These are phyloP conservation scores for Parasteatoda lunata DNA, from an alignment of 2,888 invertebrate genomes.

Conservation along the genomic window DNA sequence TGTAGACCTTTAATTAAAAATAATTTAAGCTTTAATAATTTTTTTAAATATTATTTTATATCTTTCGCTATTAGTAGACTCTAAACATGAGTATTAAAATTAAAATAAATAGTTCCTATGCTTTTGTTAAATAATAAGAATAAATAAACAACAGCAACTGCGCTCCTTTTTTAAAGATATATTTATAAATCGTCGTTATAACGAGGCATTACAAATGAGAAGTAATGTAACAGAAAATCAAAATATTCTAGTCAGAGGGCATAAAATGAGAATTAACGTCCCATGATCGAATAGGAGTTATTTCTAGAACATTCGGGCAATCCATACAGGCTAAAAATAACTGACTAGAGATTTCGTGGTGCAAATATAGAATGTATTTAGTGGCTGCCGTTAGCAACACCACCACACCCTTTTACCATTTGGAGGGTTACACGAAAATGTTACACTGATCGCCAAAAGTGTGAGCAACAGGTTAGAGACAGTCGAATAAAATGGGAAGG, in stretches of 20 bases:
- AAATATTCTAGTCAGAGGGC: neutral
- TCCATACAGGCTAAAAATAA: slow-evolving; percentile 40
- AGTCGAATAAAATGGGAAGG: neutral
- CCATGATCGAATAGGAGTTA: slow-evolving; percentile 13
- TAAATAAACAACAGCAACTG: no score
- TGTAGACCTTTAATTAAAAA: no score
- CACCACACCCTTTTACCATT: slow-evolving; percentile 22
- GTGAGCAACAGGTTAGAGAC: slow-evolving; percentile 41
- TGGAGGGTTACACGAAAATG: neutral
- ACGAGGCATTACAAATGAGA: no score
- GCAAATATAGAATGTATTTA: slow-evolving; percentile 40
- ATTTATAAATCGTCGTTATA: no score
- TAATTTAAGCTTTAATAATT: no score
- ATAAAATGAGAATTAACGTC: slow-evolving; percentile 17
- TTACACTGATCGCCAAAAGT: slow-evolving; percentile 22
- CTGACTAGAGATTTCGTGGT: slow-evolving; percentile 14
- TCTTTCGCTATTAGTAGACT: no score
- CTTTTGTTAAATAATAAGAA: no score
- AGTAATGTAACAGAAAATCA: no score
- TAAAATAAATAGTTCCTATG: no score
- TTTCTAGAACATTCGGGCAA: slow-evolving; percentile 31
- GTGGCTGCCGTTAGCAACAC: slow-evolving; percentile 8
- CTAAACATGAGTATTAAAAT: no score
- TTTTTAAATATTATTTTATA: no score
- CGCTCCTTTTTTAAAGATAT: no score